Conservation (phyloP, 2,888 invertebrate genomes). For the Hyppa rectilinea region DNA sequence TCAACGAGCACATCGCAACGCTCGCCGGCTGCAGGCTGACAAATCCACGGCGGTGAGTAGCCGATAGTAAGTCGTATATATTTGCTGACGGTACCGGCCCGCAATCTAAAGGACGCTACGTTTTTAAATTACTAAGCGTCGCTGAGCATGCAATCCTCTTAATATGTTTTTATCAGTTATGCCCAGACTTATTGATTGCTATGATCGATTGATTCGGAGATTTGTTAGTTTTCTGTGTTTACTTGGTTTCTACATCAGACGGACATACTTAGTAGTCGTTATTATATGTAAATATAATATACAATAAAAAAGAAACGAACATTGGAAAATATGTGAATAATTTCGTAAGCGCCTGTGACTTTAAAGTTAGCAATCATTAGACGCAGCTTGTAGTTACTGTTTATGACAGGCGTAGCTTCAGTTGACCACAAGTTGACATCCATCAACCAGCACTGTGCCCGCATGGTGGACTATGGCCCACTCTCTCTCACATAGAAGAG, state of each 20-base stretch:
- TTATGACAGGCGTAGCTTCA: constrained; percentile 10
- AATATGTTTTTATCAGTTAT: constrained; percentile 60
- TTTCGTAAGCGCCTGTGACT: constrained; percentile 27
- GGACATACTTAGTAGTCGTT: not conserved
- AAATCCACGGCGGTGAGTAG: constrained; percentile 87
- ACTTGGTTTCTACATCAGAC: not conserved
- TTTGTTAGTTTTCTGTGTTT: constrained; percentile 2
- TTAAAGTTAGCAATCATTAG: constrained; percentile 21
- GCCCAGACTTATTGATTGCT: constrained; percentile 51
- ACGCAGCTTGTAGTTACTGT: not conserved
- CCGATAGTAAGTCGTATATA: constrained; percentile 87
- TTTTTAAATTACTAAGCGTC: constrained; percentile 79
- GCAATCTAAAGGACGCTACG: constrained; percentile 78
- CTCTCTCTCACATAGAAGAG: no score
- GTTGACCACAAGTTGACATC: no score
- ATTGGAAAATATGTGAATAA: no score
- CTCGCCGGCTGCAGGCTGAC: constrained; percentile 77
- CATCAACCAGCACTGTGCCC: no score
- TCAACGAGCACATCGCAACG: constrained; percentile 71
- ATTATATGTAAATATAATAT: no score
- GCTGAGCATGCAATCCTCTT: constrained; percentile 60
- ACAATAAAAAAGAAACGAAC: no score
- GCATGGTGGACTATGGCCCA: no score
- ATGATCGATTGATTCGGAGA: constrained; percentile 26
- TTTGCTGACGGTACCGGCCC: constrained; percentile 84